Conservation (phyloP, 1,140 invertebrate species). For the Drosophila simulans region DNA sequence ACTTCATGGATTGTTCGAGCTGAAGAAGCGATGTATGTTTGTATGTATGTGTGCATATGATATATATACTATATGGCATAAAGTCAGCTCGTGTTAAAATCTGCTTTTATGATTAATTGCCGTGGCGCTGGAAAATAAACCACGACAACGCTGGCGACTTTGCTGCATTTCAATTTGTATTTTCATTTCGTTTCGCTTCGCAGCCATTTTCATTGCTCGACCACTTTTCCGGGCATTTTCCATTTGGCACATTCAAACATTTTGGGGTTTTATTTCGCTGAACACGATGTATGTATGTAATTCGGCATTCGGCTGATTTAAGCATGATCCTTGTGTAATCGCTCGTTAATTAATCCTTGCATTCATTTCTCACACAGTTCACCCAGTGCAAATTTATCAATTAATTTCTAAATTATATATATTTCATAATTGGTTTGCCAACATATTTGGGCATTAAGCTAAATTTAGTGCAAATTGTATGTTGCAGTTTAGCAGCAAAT, state of each 20-base stretch:
- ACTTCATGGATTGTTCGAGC: slow-evolving; percentile 56
- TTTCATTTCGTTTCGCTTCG: slow-evolving; percentile 5
- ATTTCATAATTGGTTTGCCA: not conserved
- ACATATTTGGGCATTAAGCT: not conserved
- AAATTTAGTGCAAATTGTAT: too few relatives aligned
- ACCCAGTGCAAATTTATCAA: too few relatives aligned
- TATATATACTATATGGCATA: slow-evolving; percentile 2
- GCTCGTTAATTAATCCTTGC: slow-evolving; percentile 28
- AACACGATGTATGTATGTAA: slow-evolving; percentile 16
- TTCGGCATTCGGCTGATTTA: slow-evolving; percentile 32
- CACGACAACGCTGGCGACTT: slow-evolving; percentile 20
- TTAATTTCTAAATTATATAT: too few relatives aligned
- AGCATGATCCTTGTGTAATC: slow-evolving; percentile 27
- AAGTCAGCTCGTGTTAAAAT: slow-evolving; percentile 58
- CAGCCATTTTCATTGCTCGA: slow-evolving; percentile 41
- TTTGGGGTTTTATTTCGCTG: slow-evolving; percentile 15
- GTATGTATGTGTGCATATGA: not conserved
- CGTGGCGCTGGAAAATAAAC: slow-evolving; percentile 51
- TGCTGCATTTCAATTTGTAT: slow-evolving; percentile 64
- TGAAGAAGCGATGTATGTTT: not conserved
- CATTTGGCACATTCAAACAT: slow-evolving; percentile 30
- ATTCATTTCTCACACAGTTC: not conserved
- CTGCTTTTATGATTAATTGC: slow-evolving; percentile 79
- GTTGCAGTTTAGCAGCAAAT: too few relatives aligned
- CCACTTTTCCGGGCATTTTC: slow-evolving; percentile 2